Evolutionary conservation across 1,140 invertebrate genomes (phyloP).

Genomic region (Pollicipes pollicipes): DNA sequence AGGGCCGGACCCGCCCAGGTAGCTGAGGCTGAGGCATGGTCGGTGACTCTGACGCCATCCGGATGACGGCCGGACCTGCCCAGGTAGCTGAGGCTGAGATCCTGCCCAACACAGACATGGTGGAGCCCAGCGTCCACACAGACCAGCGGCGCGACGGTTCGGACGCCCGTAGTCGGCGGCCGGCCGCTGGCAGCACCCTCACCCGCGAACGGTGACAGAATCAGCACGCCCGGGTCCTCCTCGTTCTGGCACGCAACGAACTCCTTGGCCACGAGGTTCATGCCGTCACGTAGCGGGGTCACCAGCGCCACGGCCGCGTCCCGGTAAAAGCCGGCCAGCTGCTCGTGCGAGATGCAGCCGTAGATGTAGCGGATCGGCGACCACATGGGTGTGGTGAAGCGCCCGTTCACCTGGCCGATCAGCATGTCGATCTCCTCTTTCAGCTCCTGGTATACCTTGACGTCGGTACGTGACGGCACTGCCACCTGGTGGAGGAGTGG

Average conservation of each 20-base stretch:
- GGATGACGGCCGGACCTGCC: no score
- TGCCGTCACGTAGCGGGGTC: constrained; percentile 70
- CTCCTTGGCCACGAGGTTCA: constrained; percentile 86
- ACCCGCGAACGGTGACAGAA: constrained; percentile 76
- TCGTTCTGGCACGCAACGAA: constrained; percentile 83
- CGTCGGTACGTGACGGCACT: constrained; percentile 72
- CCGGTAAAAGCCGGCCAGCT: constrained; percentile 55
- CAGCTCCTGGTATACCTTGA: constrained; percentile 74
- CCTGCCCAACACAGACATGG: no score
- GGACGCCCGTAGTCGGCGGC: no score
- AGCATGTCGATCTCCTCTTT: constrained; percentile 80
- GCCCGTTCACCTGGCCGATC: constrained; percentile 38
- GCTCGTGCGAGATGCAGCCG: constrained; percentile 60
- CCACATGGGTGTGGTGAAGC: constrained; percentile 51
- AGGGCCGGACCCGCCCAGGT: no score
- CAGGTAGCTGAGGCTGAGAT: no score
- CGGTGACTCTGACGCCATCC: no score
- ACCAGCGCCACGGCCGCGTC: constrained; percentile 69
- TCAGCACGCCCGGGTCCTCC: constrained; percentile 55
- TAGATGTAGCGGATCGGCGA: constrained; percentile 80
- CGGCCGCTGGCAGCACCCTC: no score
- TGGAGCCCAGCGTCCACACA: no score
- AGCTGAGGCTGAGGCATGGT: no score
- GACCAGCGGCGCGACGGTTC: no score
- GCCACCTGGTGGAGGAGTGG: constrained; percentile 35